phyloP scores from a whole-genome alignment of 2,113 vertebrate genomes.

The Pygathrix nemaeus region DNA sequence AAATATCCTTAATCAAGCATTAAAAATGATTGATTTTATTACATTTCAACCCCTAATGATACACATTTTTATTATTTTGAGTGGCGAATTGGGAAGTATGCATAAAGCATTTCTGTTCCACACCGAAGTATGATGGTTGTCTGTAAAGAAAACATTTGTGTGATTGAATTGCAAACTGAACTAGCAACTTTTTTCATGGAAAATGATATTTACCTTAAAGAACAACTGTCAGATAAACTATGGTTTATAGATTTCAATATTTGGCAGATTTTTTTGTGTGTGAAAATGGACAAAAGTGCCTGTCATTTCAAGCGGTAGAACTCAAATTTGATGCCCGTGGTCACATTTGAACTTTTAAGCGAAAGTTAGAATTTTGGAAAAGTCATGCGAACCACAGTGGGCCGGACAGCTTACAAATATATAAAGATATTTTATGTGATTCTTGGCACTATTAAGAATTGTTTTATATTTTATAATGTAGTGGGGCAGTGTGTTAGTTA shows the following conservation, averaged over 20 bases:
- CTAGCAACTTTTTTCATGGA: not conserved
- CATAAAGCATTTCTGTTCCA: not conserved
- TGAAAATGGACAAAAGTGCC: constrained; percentile 19
- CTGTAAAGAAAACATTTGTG: not conserved
- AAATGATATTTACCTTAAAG: not conserved
- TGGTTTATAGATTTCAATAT: not conserved
- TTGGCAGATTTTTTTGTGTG: not conserved
- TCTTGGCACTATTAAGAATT: not conserved
- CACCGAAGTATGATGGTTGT: not conserved
- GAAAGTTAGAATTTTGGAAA: constrained; percentile 37
- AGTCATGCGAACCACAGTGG: not conserved
- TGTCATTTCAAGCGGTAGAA: not conserved
- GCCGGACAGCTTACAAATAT: not conserved
- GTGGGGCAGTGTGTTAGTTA: not conserved
- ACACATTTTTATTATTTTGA: not conserved
- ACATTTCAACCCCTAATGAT: not conserved
- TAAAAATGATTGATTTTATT: constrained; percentile 12
- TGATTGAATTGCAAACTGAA: not conserved
- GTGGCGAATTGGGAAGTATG: not conserved
- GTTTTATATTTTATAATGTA: not conserved
- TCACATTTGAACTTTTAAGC: constrained; percentile 39
- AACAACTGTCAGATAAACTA: constrained; percentile 7
- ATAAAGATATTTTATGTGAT: not conserved
- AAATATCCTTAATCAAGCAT: not conserved
- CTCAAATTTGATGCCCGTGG: not conserved